Conservation (phyloP, 1,140 invertebrate genomes). For the Amphibalanus amphitrite region DNA sequence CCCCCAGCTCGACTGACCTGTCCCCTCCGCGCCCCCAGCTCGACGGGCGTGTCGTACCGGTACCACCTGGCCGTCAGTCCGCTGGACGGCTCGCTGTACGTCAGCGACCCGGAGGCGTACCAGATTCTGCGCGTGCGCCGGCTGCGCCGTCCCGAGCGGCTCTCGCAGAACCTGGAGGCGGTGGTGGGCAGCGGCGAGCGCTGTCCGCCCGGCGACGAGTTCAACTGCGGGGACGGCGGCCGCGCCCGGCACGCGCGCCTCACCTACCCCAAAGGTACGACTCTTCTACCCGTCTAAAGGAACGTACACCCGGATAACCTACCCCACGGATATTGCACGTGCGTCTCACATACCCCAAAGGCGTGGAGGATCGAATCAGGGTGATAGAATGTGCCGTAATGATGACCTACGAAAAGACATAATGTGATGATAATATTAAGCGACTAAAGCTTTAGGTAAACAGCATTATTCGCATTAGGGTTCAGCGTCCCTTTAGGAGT, state of each 20-base stretch:
- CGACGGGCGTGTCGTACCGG: constrained; percentile 79
- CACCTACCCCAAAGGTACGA: constrained; percentile 71
- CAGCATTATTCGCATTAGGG: too few relatives aligned
- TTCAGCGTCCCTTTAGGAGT: too few relatives aligned
- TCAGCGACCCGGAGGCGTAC: constrained; percentile 85
- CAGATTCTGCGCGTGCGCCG: constrained; percentile 70
- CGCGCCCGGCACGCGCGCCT: constrained; percentile 78
- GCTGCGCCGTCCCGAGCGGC: constrained; percentile 49
- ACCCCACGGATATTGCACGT: too few relatives aligned
- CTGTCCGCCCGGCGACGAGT: constrained; percentile 81
- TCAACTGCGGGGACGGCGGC: constrained; percentile 89
- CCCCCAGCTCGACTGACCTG: constrained; percentile 62
- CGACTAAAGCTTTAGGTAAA: too few relatives aligned
- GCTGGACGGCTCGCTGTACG: constrained; percentile 78
- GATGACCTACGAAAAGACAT: too few relatives aligned
- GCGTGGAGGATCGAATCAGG: too few relatives aligned
- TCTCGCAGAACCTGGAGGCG: constrained; percentile 72
- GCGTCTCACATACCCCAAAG: too few relatives aligned
- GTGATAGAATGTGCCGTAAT: too few relatives aligned
- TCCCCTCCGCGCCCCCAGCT: constrained; percentile 84
- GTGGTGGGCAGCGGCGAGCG: constrained; percentile 86
- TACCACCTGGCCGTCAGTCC: constrained; percentile 90
- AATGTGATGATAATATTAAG: too few relatives aligned
- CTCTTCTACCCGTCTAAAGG: too few relatives aligned
- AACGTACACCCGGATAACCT: too few relatives aligned